Base-by-base conservation (phyloP, 2,113 vertebrate genomes). In the Mastomys natalensis region DNA sequence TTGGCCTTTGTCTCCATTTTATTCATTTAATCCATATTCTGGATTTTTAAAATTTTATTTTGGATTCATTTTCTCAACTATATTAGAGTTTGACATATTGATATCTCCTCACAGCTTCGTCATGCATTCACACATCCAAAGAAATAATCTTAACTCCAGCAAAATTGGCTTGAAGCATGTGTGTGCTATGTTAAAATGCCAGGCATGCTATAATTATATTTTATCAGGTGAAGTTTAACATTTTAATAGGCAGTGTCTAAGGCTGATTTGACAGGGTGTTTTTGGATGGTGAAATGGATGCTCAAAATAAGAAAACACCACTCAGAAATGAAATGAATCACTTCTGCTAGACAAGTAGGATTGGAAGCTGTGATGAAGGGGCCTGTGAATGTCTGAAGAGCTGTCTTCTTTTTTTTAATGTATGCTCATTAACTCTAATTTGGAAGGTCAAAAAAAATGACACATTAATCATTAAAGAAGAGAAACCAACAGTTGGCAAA, bases 301-400 rank as follows among this genome's bases (percentile, higher is more conserved):
- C 94, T 98, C 95, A 97, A 98, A 98, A 98, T 98, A 98, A 98
- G 97, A 97, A 98, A 98, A 96, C 81, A 70, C 40, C 74, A 97
- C 90, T 98, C 94, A 91, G 92, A 94, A 87, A 93, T 55, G 55
- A 74, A 95, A 97, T 97, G 92, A 97, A 84, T 97, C 72, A 93
- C 92, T 98, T 98, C 93, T 98, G 43, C 96, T 92, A 97, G 92
- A 89, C 51, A 93, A 89, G 62, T 97, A 86, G 91, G 29, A 53
- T 72, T 16, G 40, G 76, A 87, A 45, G 97, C 93, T 87, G 34
- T 85, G 88, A 43, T 22, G 89, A 97, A 98, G 78, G 78, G 58
- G 40, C 5, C 89, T 64, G 15, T 66, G 0, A 85, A 48, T 93
- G 72, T 94, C 92, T 98, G 87, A 97, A 97, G 82, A 96, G 80